Conservation (phyloP, 2,113 vertebrate species). For the Dromaius novaehollandiae region DNA sequence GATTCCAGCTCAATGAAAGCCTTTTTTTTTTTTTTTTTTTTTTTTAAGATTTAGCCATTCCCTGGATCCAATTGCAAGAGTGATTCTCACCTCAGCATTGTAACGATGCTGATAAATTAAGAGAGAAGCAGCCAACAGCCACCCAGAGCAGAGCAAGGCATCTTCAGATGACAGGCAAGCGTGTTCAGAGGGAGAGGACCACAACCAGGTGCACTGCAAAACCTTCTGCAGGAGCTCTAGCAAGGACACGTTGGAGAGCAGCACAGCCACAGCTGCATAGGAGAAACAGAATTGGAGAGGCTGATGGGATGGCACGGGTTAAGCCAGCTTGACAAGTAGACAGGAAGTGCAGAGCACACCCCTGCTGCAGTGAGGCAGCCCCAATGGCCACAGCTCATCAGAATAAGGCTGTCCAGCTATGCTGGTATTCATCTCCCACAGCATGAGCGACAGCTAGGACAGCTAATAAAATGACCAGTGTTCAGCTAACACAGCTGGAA, state of each 20-base stretch:
- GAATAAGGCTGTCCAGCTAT: neutral
- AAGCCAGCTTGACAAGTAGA: conserved; percentile 2
- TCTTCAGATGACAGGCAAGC: neutral
- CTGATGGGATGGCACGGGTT: neutral
- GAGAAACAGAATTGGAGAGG: neutral
- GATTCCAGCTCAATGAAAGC: neutral
- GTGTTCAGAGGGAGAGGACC: conserved; percentile 4
- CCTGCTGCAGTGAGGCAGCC: neutral
- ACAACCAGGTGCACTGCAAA: conserved; percentile 75
- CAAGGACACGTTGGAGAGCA: conserved; percentile 86
- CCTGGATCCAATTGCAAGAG: neutral
- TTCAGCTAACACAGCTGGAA: conserved; percentile 14
- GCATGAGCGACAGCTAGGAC: neutral
- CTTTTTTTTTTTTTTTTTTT: neutral
- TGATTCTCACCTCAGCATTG: conserved; percentile 82
- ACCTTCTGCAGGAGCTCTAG: conserved; percentile 87
- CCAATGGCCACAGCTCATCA: neutral
- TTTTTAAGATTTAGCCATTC: neutral
- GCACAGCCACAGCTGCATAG: conserved; percentile 81
- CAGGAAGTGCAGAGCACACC: neutral
- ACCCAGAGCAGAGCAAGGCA: conserved; percentile 83
- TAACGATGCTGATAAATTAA: conserved; percentile 82
- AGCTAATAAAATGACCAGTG: conserved; percentile 8
- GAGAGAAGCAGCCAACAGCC: conserved; percentile 86
- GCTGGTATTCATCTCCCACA: neutral